Conservation (phyloP, 2,888 invertebrate genomes). For the Andricus curvator region DNA sequence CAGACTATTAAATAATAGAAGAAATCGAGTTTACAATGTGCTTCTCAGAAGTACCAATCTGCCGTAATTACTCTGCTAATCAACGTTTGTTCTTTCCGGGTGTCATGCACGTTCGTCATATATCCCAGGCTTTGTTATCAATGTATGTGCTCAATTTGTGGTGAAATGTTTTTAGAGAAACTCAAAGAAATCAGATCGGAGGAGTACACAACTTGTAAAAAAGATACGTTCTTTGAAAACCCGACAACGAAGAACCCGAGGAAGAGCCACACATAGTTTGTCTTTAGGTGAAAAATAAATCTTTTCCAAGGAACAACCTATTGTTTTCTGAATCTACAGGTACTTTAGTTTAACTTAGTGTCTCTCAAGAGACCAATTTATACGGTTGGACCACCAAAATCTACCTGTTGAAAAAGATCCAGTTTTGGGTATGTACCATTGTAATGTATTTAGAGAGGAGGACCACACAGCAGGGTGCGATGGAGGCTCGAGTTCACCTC, state of each 20-base stretch:
- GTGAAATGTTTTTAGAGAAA: neutral
- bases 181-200: neutral
- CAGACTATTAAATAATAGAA: slow-evolving; percentile 50
- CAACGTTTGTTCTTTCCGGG: slow-evolving; percentile 49
- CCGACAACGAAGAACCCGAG: neutral
- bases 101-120: slow-evolving; percentile 44
- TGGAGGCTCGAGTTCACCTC: neutral
- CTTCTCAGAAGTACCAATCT: slow-evolving; percentile 41
- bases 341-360: slow-evolving; percentile 42
- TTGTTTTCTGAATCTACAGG: neutral
- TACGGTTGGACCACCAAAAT: slow-evolving; percentile 13
- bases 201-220: neutral
- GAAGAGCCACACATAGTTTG: neutral
- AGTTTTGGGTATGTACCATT: slow-evolving; percentile 1
- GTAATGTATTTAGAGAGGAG: slow-evolving; percentile 35
- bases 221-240: neutral
- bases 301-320: neutral
- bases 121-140: neutral
- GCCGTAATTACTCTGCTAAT: slow-evolving; percentile 48
- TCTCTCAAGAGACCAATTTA: slow-evolving; percentile 41
- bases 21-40: slow-evolving; percentile 50
- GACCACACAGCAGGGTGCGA: slow-evolving; percentile 49
- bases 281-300: neutral
- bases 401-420: slow-evolving; percentile 39
- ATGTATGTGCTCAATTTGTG: neutral